phyloP scores from a whole-genome alignment of 2,797 vertebrate species.

The Ceyx erithaca region DNA sequence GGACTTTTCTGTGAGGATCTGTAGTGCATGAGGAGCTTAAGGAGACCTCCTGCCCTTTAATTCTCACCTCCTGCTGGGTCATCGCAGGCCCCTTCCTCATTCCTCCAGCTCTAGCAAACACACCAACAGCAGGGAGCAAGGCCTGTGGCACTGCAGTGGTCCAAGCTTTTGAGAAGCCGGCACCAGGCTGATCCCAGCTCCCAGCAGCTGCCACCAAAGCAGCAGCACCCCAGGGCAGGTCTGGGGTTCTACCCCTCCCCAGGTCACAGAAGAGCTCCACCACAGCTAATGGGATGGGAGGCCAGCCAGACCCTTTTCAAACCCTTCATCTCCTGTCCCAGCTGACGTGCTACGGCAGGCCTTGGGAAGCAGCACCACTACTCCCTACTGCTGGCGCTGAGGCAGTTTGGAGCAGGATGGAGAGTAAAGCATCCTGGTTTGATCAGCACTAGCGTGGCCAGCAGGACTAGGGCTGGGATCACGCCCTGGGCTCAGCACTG shows the following conservation, averaged over 20 bases:
- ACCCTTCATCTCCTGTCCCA: background rate
- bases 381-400: background rate
- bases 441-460: no score
- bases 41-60: slow-evolving; percentile 1
- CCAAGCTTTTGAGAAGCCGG: background rate
- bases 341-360: background rate
- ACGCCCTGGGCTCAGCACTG: background rate
- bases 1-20: slow-evolving; percentile 9
- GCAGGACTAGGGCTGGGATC: background rate
- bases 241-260: background rate
- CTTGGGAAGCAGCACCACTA: background rate
- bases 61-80: background rate
- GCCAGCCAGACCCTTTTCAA: background rate
- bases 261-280: background rate
- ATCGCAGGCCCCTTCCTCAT: background rate
- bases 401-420: background rate
- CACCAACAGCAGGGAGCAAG: background rate
- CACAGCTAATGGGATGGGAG: background rate
- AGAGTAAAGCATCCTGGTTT: background rate
- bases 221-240: background rate
- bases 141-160: background rate
- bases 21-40: slow-evolving; percentile 7
- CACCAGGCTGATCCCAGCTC: background rate
- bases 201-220: background rate
- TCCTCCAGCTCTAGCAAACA: background rate